These are phyloP conservation scores for Lamproptera curius DNA, from an alignment of 2,888 invertebrate species.

Conservation along the genomic window DNA sequence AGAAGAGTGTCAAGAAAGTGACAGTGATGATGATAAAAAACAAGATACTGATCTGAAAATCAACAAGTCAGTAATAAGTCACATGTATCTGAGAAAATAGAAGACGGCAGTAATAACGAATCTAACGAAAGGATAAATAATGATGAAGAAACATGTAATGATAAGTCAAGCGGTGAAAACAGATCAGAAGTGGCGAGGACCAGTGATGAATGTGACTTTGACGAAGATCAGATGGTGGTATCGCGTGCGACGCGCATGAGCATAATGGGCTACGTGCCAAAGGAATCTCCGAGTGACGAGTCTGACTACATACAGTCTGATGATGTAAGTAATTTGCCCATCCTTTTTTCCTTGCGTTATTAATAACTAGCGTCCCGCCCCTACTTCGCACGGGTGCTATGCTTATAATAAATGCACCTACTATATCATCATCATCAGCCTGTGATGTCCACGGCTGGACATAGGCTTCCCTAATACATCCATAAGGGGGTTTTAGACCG, in stretches of 20 bases:
- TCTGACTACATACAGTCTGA: conserved; percentile 69
- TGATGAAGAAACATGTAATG: too few species aligned
- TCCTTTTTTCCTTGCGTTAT: too few species aligned
- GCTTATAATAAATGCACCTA: too few species aligned
- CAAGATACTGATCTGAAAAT: neutral
- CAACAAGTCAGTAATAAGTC: neutral
- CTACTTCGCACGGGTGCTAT: too few species aligned
- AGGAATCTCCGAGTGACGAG: conserved; percentile 55
- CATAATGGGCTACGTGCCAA: conserved; percentile 65
- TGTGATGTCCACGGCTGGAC: too few species aligned
- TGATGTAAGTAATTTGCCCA: conserved; percentile 61
- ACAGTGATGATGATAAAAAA: conserved; percentile 17
- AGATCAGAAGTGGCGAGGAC: conserved; percentile 31
- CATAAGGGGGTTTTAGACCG: neutral
- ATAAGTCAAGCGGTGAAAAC: conserved; percentile 1
- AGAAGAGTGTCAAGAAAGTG: conserved; percentile 21
- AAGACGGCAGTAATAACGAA: neutral
- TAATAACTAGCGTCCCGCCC: too few species aligned
- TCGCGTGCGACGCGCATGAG: conserved; percentile 71
- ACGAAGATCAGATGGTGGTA: conserved; percentile 66
- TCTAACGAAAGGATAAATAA: neutral
- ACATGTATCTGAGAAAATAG: neutral
- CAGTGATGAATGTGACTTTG: conserved; percentile 28
- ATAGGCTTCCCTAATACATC: neutral
- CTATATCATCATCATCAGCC: too few species aligned